Evolutionary conservation across 2,888 invertebrate species (phyloP), one percentile per base, ranked within the genome.

Genomic region (Nephrotoma guestfalica): DNA sequence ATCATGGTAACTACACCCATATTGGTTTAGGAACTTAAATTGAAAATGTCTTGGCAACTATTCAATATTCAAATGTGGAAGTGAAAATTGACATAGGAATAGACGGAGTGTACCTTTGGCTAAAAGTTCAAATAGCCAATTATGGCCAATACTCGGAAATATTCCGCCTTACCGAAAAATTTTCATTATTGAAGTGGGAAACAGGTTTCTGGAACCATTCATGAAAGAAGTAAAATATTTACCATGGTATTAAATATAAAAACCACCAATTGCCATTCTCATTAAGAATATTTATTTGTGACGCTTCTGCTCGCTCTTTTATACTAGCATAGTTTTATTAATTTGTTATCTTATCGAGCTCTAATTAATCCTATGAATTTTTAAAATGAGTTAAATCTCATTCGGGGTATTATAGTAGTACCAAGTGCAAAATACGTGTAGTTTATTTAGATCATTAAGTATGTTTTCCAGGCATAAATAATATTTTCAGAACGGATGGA

Each of bases 251-350:
- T 71, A 71, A 30, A 15, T 71, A 71, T 11, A 71, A 71, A 30
- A 71, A 71, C 15, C 4, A 71, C 7, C 15, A 71, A 30, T 15
- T 71, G 18, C 15, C 15, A 11, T 71, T 71, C 18, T 15, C 15
- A 71, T 13, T 71, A 30, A 7, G 71, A 71, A 6, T 40, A n/a
- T 84, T 30, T 71, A 13, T 71, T 57, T 86, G 51, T 71, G 86
- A 86, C 41, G 86, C 51, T 11, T 18, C 51, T 13, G 86, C 86
- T 86, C n/a, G n/a, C n/a, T n/a, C n/a, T n/a, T n/a, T n/a, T n/a
- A n/a, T n/a, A n/a, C n/a, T n/a, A n/a, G n/a, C n/a, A n/a, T n/a
- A n/a, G n/a, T n/a, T n/a, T n/a, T n/a, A n/a, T n/a, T n/a, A n/a
- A n/a, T n/a, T n/a, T n/a, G n/a, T n/a, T n/a, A n/a, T n/a, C n/a